Evolutionary conservation across 2,888 invertebrate genomes (phyloP), one percentile per base, ranked within the genome.

Genomic region (Fissipunctia ypsillon): DNA sequence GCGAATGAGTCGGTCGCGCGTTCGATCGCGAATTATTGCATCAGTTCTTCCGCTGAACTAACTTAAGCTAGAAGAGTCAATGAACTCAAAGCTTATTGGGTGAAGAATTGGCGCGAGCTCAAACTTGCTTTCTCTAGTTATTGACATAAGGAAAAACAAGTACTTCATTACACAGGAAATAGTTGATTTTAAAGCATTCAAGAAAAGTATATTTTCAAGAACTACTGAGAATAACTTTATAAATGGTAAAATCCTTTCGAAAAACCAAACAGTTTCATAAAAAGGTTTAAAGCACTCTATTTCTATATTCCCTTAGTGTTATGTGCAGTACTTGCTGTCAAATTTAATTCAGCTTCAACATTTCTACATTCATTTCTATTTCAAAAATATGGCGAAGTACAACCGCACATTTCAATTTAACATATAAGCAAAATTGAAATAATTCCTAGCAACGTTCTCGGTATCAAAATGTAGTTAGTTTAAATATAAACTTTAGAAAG

Each of bases 401-500:
- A 14, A 54, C 48, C 43, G 16, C 12, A 54, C 25, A 52, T 59
- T 59, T 59, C 22, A 25, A 69, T 69, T 50, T 3, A 61, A 76
- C 48, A 45, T n/a, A n/a, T 3, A 28, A 41, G 43, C n/a, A 73
- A 45, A 25, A 54, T 14, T 43, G 0, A 48, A 78, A 60, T 71
- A 41, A 68, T 28, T 59, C 19, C 43, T n/a, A 19, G 14, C 38
- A 38, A 28, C n/a, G 5, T 12, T 57, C 31, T 59, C 22, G 14
- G 43, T 38, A 25, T 35, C 48, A 5, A 22, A 16, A 25, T 25
- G n/a, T 60, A 43, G 43, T 64, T 50, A 35, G 35, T 71, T 70
- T 65, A 38, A 81, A 80, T 67, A 74, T 64, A 60, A 68, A 43
- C 68, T 80, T 63, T 10, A 50, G 25, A 48, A 63, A 52, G 41